These are phyloP conservation scores for Agriopis aurantiaria DNA, from an alignment of 2,888 invertebrate genomes.

Conservation along the genomic window DNA sequence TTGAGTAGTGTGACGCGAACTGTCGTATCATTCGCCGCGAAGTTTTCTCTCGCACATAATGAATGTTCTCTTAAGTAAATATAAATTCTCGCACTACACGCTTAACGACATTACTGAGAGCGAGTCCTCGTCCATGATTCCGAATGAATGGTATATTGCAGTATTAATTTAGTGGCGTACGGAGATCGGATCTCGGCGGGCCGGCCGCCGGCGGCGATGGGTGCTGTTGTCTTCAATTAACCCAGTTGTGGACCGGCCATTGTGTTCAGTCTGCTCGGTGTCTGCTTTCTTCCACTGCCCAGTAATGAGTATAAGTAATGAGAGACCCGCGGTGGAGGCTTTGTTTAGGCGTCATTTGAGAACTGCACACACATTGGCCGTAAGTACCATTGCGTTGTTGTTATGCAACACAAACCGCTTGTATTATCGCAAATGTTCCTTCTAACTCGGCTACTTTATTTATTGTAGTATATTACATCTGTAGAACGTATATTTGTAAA, in stretches of 20 bases:
- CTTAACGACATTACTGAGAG: conserved; percentile 48
- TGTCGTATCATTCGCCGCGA: conserved; percentile 28
- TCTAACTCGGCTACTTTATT: not conserved
- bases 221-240: conserved; percentile 81
- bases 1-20: conserved; percentile 36
- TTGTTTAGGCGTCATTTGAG: conserved; percentile 73
- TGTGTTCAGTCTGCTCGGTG: conserved; percentile 79
- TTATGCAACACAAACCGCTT: conserved; percentile 50
- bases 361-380: conserved; percentile 61
- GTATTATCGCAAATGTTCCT: conserved; percentile 46
- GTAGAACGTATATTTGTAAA: not conserved
- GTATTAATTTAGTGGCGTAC: conserved; percentile 67
- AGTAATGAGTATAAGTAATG: conserved; percentile 76
- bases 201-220: conserved; percentile 68
- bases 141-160: conserved; percentile 65
- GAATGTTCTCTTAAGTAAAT: conserved; percentile 43
- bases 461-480: not conserved
- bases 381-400: conserved; percentile 58
- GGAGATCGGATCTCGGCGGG: conserved; percentile 66
- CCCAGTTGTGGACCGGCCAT: conserved; percentile 77
- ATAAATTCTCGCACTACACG: conserved; percentile 43
- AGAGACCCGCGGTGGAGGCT: conserved; percentile 63
- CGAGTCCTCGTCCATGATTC: conserved; percentile 46
- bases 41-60: conserved; percentile 43
- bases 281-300: conserved; percentile 81